phyloP scores from a whole-genome alignment of 2,797 vertebrate genomes.

The Delichon dasypus region DNA sequence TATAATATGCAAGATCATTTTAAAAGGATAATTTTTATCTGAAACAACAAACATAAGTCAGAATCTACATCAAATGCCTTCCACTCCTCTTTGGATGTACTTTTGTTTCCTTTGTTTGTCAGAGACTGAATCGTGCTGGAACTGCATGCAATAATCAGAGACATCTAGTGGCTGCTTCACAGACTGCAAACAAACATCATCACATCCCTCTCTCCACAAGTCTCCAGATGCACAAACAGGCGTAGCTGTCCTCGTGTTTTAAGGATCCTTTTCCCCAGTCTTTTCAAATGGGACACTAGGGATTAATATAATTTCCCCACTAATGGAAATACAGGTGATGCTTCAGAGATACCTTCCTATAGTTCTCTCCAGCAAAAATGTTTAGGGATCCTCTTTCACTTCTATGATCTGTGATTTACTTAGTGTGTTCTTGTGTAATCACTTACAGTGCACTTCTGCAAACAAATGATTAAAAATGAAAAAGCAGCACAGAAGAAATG shows the following conservation, averaged over 20 bases:
- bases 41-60: neutral
- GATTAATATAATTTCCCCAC: neutral
- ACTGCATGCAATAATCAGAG: slow-evolving; percentile 42
- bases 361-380: neutral
- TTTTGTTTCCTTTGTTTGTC: slow-evolving; percentile 45
- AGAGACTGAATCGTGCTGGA: neutral
- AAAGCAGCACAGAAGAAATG: neutral
- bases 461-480: neutral
- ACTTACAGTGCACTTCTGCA: neutral
- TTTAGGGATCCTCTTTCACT: neutral
- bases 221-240: neutral
- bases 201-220: neutral
- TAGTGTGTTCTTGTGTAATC: neutral
- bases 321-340: neutral
- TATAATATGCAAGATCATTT: neutral
- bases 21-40: neutral
- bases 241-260: rapidly evolving
- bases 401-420: neutral
- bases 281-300: neutral
- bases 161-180: slow-evolving; percentile 57
- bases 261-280: neutral
- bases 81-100: neutral
- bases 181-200: slow-evolving; percentile 23
- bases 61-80: neutral
- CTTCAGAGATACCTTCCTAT: neutral